Evolutionary conservation across 2,797 vertebrate genomes (phyloP).

Genomic region (Telmatherina bonti): DNA sequence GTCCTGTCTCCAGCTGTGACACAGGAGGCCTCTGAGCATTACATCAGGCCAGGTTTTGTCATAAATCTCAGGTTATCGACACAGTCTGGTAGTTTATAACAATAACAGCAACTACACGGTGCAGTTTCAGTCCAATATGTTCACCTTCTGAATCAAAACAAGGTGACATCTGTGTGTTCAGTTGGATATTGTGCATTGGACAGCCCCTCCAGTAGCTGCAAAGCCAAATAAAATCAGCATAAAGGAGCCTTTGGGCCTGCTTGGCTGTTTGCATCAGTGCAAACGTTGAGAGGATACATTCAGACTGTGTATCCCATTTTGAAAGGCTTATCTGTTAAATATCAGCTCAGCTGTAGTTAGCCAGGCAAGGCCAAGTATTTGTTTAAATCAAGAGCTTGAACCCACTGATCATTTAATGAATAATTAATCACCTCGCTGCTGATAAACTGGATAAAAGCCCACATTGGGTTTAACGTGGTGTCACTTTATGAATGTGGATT

Average conservation of each 20-base stretch:
- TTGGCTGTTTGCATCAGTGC: slow-evolving; percentile 50
- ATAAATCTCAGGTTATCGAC: slow-evolving; percentile 35
- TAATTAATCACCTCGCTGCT: slow-evolving; percentile 34
- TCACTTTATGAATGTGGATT: not conserved
- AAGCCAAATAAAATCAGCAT: slow-evolving; percentile 26
- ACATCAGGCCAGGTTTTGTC: slow-evolving; percentile 49
- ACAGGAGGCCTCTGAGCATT: slow-evolving; percentile 69
- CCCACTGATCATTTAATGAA: slow-evolving; percentile 42
- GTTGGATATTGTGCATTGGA: slow-evolving; percentile 50
- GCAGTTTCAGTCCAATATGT: slow-evolving; percentile 1
- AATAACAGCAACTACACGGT: slow-evolving; percentile 28
- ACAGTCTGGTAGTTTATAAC: slow-evolving; percentile 29
- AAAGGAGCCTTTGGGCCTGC: slow-evolving; percentile 43
- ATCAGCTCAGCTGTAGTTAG: not conserved
- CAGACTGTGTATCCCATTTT: slow-evolving; percentile 35
- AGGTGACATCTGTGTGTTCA: slow-evolving; percentile 51
- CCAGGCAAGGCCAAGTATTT: slow-evolving; percentile 11
- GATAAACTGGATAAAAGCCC: slow-evolving; percentile 22
- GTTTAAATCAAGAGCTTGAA: slow-evolving; percentile 37
- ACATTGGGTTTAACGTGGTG: not conserved
- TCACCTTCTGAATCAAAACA: slow-evolving; percentile 45
- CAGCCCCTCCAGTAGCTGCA: slow-evolving; percentile 10
- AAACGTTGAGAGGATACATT: slow-evolving; percentile 44
- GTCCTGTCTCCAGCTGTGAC: slow-evolving; percentile 51
- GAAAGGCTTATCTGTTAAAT: slow-evolving; percentile 17